These are phyloP conservation scores for Phrynocephalus vlangalii DNA, from an alignment of 2,797 vertebrate species.

Conservation along the genomic window DNA sequence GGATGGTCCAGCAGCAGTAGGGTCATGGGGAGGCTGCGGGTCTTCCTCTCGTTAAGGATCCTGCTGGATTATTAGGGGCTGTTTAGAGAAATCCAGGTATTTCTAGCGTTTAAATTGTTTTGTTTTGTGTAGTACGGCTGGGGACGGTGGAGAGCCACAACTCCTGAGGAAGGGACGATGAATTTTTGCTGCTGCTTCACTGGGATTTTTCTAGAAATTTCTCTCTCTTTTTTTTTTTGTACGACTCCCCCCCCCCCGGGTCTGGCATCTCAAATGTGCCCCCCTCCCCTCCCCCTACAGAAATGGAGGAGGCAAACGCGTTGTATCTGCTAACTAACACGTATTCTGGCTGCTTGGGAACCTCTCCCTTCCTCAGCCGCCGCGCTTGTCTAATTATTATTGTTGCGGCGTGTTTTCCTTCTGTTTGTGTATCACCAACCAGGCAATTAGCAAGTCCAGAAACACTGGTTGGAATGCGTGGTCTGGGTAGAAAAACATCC, in stretches of 20 bases:
- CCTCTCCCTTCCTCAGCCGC: background rate
- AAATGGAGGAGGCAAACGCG: background rate
- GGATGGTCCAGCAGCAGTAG: background rate
- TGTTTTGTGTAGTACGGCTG: no score
- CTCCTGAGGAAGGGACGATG: no score
- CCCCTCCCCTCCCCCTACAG: no score
- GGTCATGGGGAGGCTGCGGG: background rate
- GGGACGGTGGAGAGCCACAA: no score
- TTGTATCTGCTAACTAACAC: background rate
- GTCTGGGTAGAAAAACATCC: background rate
- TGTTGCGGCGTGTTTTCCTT: conserved; percentile 1
- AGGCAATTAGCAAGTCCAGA: conserved; percentile 22
- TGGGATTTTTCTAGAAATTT: background rate
- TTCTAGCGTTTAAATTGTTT: no score
- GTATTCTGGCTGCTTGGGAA: background rate
- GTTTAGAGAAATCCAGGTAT: background rate
- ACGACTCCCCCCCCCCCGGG: no score
- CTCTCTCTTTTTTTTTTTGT: no score
- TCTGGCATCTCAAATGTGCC: background rate
- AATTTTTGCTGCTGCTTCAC: background rate
- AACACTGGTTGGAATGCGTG: background rate
- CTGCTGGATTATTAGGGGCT: background rate
- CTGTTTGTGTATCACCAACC: conserved; percentile 6
- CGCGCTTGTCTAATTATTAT: conserved; percentile 23
- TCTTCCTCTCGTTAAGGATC: background rate